phyloP scores from a whole-genome alignment of 1,140 invertebrate species.

The Bombus impatiens region DNA sequence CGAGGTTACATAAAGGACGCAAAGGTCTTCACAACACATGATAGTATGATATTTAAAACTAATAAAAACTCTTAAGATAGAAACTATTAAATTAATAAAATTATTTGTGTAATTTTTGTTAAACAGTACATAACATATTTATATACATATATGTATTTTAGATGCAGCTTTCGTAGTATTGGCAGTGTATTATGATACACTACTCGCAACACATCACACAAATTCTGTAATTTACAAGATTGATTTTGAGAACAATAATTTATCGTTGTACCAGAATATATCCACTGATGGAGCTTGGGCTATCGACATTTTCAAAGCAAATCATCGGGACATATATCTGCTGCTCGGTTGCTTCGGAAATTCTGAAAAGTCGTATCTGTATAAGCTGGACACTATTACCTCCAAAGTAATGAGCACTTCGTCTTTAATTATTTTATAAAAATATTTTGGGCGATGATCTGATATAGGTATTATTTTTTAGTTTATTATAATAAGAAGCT shows the following conservation, averaged over 20 bases:
- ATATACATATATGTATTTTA: conserved; percentile 43
- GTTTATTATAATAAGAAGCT: conserved; percentile 60
- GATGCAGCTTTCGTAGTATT: conserved; percentile 64
- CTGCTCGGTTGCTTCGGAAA: conserved; percentile 65
- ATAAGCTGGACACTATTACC: conserved; percentile 51
- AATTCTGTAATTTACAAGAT: conserved; percentile 68
- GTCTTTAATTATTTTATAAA: neutral
- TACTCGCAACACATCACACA: conserved; percentile 47
- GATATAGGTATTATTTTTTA: neutral
- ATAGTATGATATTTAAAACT: conserved; percentile 50
- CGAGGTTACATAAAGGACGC: conserved; percentile 67
- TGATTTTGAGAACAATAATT: conserved; percentile 41
- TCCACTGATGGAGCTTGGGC: conserved; percentile 61
- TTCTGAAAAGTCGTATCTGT: conserved; percentile 60
- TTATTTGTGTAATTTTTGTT: conserved; percentile 7
- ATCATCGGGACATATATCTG: conserved; percentile 49
- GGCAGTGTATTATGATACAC: conserved; percentile 69
- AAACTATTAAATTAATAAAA: neutral
- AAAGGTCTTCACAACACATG: conserved; percentile 51
- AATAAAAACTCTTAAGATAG: neutral
- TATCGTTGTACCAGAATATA: conserved; percentile 59
- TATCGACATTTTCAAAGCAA: conserved; percentile 65
- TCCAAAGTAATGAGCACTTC: conserved; percentile 45
- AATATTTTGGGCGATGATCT: neutral
- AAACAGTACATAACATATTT: neutral